Conservation (phyloP, 64 coral and sea anemone species). For the Stichodactyla helianthus region DNA sequence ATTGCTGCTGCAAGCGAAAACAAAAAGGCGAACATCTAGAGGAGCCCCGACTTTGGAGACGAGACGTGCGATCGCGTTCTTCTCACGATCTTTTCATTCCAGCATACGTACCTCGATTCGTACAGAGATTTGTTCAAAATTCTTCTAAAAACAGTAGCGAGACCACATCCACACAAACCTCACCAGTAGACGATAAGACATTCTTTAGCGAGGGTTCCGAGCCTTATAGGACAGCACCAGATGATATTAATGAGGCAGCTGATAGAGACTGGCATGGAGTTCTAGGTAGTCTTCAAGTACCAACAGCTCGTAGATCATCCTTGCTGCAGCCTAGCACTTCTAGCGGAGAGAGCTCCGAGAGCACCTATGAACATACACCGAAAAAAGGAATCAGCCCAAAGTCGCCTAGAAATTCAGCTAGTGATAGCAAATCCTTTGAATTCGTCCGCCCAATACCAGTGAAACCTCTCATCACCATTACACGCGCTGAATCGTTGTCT, state of each 20-base stretch:
- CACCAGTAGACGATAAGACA: conserved; percentile 84
- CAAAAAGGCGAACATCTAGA: conserved; percentile 53
- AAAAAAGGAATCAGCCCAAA: conserved; percentile 57
- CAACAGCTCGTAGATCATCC: conserved; percentile 56
- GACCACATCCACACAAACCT: conserved; percentile 79
- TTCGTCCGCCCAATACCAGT: conserved; percentile 93
- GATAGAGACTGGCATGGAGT: conserved; percentile 57
- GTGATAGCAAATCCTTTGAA: conserved; percentile 94
- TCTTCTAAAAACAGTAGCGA: conserved; percentile 80
- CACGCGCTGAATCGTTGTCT: conserved; percentile 74
- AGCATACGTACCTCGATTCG: conserved; percentile 81
- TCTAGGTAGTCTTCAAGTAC: conserved; percentile 63
- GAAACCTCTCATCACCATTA: conserved; percentile 86
- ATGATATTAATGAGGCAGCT: conserved; percentile 56
- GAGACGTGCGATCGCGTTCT: conserved; percentile 47
- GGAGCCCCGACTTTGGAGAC: conserved; percentile 86
- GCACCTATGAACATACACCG: conserved; percentile 75
- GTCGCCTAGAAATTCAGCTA: conserved; percentile 60
- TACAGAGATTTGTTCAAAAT: conserved; percentile 92
- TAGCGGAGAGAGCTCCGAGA: conserved; percentile 92
- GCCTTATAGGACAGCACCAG: conserved; percentile 88
- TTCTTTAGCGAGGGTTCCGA: conserved; percentile 90
- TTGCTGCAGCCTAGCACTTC: conserved; percentile 84
- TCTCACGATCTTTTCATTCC: conserved; percentile 89
- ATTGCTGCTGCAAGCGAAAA: conserved; percentile 89